Base-by-base conservation (phyloP, 2,113 vertebrate species). In the Xenus cinereus region DNA sequence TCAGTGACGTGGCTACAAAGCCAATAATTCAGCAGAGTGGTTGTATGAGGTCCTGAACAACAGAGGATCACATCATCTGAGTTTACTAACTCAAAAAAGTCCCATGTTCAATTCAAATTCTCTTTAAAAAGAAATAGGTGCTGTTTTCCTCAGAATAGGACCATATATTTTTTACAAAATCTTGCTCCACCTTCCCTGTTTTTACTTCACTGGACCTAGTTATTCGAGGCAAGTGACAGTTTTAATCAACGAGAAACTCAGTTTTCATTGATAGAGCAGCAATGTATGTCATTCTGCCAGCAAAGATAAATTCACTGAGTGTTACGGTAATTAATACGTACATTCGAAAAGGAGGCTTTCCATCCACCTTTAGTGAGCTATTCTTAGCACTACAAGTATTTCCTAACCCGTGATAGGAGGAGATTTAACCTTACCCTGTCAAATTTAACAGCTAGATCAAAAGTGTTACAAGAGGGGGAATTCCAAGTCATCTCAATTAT, bases 371-470 rank as follows among this genome's bases (percentile, higher is more conserved):
- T 87, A 94, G 91, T 73, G 26, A 96, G 74, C 37, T 97, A 96
- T 97, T 97, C 77, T 97, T 97, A 95, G 72, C 68, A 74, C 33
- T 84, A 77, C 33, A 88, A 95, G 37, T 90, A 81, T 82, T 97
- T 90, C 87, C 79, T 82, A 89, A 66, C 30, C 12, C 4, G 0
- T 94, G 35, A 95, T 5, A 62, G n/a, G 48, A 62, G n/a, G 48
- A 76, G 73, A 48, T 93, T 94, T 48, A 85, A 93, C 46, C 76
- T 94, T 91, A 90, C 51, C 86, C 68, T 84, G 50, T 91, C 84
- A 95, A 93, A 87, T 22, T 26, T 45, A 66, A 39, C 73, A 95
- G 95, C 88, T 41, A 56, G 60, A 94, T 81, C 26, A 90, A 60
- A 96, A 95, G 46, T 79, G 89, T 73, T 85, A 43, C 64, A 86